These are phyloP conservation scores for Mormyrus proboscirostris DNA, from an alignment of 2,797 vertebrate species.

Conservation along the genomic window DNA sequence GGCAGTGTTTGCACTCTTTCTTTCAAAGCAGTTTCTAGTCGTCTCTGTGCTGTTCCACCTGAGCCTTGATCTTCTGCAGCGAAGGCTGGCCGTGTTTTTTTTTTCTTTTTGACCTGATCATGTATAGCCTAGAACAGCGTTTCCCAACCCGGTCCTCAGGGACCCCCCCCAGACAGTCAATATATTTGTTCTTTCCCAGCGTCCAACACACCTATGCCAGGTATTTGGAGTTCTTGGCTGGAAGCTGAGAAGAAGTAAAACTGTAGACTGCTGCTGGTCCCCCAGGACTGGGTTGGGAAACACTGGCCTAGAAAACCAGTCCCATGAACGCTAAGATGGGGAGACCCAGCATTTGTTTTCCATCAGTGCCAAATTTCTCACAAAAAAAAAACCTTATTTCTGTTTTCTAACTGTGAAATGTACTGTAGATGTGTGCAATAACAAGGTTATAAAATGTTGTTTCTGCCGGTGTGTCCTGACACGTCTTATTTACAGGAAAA, in stretches of 20 bases:
- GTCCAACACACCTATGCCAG: background rate
- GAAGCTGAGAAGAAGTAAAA: background rate
- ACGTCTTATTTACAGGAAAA: constrained; percentile 34
- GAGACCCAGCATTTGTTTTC: background rate
- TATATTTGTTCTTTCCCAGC: background rate
- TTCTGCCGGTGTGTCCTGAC: constrained; percentile 28
- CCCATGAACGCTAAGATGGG: background rate
- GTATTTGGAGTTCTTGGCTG: background rate
- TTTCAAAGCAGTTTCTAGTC: background rate
- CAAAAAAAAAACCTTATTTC: constrained; percentile 40
- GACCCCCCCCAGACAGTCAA: background rate
- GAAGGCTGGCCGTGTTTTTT: background rate
- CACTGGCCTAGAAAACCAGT: background rate
- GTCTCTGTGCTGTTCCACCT: constrained; percentile 26
- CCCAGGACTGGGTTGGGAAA: background rate
- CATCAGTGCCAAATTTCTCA: constrained; percentile 40
- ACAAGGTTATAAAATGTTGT: constrained; percentile 50
- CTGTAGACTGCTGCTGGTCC: background rate
- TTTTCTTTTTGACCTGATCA: background rate
- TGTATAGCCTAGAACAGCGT: background rate
- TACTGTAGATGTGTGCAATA: constrained; percentile 60
- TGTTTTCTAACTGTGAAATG: constrained; percentile 45
- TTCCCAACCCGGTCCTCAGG: background rate
- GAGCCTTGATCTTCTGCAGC: background rate
- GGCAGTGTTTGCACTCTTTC: background rate